A percentile compares a stretch with the other conserved stretches of the same genome.
Conservation (phyloP, 2,797 vertebrate genomes). For the Anguilla pacifica region DNA sequence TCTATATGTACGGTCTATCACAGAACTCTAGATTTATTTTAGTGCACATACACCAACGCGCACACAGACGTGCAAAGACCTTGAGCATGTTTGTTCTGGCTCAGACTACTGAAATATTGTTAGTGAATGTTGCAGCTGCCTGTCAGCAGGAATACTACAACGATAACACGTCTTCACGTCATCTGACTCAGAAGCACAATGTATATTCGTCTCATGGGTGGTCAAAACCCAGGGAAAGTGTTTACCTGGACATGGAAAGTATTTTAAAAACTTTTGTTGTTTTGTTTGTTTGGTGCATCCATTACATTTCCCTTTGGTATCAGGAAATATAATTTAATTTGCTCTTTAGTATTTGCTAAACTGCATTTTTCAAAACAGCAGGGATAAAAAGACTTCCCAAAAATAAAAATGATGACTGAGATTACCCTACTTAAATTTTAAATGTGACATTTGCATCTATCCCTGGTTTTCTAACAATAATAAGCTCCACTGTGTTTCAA, state of each 20-base stretch:
- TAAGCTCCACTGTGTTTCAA: no score
- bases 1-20: background rate
- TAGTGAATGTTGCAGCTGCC: background rate
- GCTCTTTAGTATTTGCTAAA: constrained; percentile 34
- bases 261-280: background rate
- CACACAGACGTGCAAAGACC: background rate
- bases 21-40: background rate
- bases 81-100: background rate
- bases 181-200: no score
- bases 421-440: no score
- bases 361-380: background rate
- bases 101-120: background rate
- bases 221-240: background rate
- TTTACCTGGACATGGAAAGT: background rate
- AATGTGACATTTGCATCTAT: no score
- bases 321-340: no score
- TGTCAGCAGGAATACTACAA: background rate
- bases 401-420: no score
- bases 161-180: background rate
- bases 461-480: no score
- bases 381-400: no score
- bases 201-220: no score
- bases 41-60: background rate
- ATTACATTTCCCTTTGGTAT: background rate
- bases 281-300: background rate